Base-by-base conservation (phyloP, 2,113 vertebrate species). In the Peromyscus maniculatus region DNA sequence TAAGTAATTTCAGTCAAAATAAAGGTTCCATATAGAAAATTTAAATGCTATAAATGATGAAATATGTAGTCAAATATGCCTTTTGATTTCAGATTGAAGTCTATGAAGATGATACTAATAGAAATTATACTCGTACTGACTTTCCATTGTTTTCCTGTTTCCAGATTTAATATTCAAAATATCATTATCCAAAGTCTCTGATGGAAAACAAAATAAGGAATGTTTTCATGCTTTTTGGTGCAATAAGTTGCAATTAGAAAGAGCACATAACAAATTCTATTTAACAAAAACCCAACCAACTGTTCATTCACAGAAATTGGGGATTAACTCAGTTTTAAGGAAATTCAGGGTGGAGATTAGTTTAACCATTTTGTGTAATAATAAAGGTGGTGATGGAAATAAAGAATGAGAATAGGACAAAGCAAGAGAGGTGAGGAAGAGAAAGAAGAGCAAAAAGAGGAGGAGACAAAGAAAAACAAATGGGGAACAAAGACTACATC, bases 61-160 rank as follows among this genome's bases (percentile, higher is more conserved):
- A 66, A 64, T n/a, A 57, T 26, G 5, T 88, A 64, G 22, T 75
- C 24, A 71, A 8, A 89, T 80, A 0, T 24, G 12, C 49, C 31
- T 13, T 92, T 83, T 96, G 15, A 93, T 24, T 83, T 95, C 62
- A 94, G 36, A 87, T 90, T 90, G 71, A 82, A 93, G 59, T 57
- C 9, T 39, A 89, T 80, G n/a, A 78, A 96, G 55, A 80, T 87
- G n/a, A 95, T 80, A 71, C 10, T 19, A 33, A 9, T 3, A 59
- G 66, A 39, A 78, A 33, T 59, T 62, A 46, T 26, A 62, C 8
- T 78, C 39, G 31, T 80, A 24, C 15, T 26, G 52, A 39, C 17
- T 39, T 87, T 93, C 26, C n/a, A 52, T 24, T 72, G 84, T 83
- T 79, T 71, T 59, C 1, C 46, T 52, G 57, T 83, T 66, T n/a